Conservation (phyloP, 2,113 vertebrate genomes). For the Zapus hudsonius region DNA sequence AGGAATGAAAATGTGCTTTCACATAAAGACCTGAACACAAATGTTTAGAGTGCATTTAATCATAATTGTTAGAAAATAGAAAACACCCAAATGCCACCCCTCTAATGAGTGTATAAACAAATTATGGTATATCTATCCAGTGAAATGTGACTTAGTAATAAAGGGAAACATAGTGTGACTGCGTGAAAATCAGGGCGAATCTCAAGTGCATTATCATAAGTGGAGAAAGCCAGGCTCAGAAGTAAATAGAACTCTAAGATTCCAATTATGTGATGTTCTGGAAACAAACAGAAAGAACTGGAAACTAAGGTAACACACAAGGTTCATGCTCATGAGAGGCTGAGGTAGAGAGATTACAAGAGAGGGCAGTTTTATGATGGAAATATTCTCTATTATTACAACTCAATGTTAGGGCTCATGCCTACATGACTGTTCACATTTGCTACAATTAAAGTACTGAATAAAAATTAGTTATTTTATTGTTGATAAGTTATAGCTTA, state of each 20-base stretch:
- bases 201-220: background rate
- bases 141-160: background rate
- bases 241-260: background rate
- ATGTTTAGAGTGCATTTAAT: slow-evolving; percentile 19
- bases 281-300: background rate
- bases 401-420: background rate
- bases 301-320: background rate
- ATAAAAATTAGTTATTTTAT: background rate
- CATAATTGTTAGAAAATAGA: background rate
- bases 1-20: slow-evolving; percentile 30
- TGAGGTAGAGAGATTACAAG: background rate
- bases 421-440: background rate
- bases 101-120: background rate
- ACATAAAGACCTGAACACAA: background rate
- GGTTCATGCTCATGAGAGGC: background rate
- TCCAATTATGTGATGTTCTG: background rate
- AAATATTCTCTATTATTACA: background rate
- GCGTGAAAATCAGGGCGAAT: background rate
- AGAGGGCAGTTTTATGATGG: background rate
- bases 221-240: background rate
- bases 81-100: background rate
- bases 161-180: background rate
- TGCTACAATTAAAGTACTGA: background rate
- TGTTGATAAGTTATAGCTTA: background rate
- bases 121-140: background rate